A percentile compares a stretch with the other conserved stretches of the same genome.
These are phyloP conservation scores for Tachyglossus aculeatus DNA, from an alignment of 2,797 vertebrate species.

Conservation along the genomic window DNA sequence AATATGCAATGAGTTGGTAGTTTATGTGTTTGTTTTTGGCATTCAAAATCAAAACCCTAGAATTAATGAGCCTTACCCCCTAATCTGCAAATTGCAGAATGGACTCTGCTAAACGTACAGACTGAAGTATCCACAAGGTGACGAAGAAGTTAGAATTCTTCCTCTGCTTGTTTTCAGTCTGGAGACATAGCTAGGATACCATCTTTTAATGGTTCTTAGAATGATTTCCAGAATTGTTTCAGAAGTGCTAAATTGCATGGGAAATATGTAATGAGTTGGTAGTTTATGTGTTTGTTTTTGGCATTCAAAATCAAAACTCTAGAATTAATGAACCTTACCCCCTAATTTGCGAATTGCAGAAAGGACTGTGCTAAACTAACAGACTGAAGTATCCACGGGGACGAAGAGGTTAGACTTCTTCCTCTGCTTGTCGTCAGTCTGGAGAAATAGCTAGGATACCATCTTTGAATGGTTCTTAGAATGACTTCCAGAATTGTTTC, in stretches of 20 bases:
- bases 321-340: slow-evolving; percentile 4
- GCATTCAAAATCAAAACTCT: slow-evolving; percentile 7
- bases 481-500: slow-evolving; percentile 7
- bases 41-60: slow-evolving; percentile 5
- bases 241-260: neutral
- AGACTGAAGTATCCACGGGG: too few relatives aligned
- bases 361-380: too few relatives aligned
- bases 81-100: too few relatives aligned
- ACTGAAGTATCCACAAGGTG: too few relatives aligned
- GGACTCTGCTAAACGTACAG: too few relatives aligned
- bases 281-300: neutral
- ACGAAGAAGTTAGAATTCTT: too few relatives aligned
- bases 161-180: neutral
- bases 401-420: too few relatives aligned
- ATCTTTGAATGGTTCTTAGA: slow-evolving; percentile 11
- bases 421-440: neutral
- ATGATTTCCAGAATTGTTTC: slow-evolving; percentile 7
- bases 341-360: too few relatives aligned
- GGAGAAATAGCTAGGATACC: slow-evolving; percentile 34
- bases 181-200: slow-evolving; percentile 34
- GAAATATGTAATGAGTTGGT: neutral
- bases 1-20: neutral
- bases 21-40: neutral
- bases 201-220: slow-evolving; percentile 11
- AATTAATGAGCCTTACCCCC: slow-evolving; percentile 9